A percentile compares a stretch with the other conserved stretches of the same genome.
Conservation (phyloP, 1,140 invertebrate species). For the Zaprionus kolodkinae region DNA sequence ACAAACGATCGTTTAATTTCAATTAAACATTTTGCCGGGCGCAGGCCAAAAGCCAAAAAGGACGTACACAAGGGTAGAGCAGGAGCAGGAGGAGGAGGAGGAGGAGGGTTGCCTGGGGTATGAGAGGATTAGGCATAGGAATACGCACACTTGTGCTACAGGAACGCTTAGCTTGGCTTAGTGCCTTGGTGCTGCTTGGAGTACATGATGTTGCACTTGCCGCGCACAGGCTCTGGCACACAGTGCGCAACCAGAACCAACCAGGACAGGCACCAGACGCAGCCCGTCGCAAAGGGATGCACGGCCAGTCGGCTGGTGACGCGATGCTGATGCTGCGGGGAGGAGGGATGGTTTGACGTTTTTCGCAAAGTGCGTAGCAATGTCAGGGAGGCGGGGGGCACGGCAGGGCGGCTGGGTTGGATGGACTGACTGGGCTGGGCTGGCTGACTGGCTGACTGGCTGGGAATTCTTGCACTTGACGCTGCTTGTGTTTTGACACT, state of each 20-base stretch:
- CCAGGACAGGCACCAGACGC: constrained; percentile 61
- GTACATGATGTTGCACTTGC: constrained; percentile 84
- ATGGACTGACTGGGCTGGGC: no score
- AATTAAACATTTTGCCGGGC: constrained; percentile 79
- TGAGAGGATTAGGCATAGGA: constrained; percentile 56
- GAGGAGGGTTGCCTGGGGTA: not conserved
- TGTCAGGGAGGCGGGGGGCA: constrained; percentile 47
- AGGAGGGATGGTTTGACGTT: not conserved
- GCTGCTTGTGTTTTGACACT: constrained; percentile 75
- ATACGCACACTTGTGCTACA: constrained; percentile 82
- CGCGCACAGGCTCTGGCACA: constrained; percentile 53
- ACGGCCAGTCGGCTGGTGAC: constrained; percentile 31
- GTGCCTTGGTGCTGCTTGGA: constrained; percentile 67
- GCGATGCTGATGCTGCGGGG: not conserved
- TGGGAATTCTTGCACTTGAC: constrained; percentile 84
- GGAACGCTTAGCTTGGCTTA: constrained; percentile 75
- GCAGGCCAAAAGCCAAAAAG: constrained; percentile 75
- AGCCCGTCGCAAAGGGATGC: constrained; percentile 58
- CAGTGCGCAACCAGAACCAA: constrained; percentile 54
- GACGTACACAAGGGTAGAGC: constrained; percentile 22
- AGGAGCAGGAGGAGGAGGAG: not conserved
- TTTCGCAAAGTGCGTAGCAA: constrained; percentile 76
- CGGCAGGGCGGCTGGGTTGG: constrained; percentile 30
- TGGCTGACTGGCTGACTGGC: constrained; percentile 39
- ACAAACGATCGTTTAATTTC: constrained; percentile 84